Conservation (phyloP, 2,888 invertebrate species). For the Epirrita christyi region DNA sequence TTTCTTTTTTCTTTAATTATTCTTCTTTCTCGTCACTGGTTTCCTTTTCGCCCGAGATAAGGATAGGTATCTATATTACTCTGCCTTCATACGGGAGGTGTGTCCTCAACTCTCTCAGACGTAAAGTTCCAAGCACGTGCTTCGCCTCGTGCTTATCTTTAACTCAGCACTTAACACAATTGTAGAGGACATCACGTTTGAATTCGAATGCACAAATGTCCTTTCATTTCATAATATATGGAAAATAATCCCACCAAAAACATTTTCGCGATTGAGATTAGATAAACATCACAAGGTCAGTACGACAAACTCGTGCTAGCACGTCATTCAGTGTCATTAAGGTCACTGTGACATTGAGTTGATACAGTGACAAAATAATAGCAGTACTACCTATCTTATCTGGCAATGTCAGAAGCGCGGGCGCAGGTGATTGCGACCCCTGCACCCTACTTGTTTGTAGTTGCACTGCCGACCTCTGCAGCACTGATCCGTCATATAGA, state of each 20-base stretch:
- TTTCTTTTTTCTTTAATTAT: no score
- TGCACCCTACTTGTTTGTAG: slow-evolving; percentile 50
- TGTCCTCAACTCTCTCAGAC: neutral
- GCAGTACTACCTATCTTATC: slow-evolving; percentile 71
- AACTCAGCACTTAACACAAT: slow-evolving; percentile 6
- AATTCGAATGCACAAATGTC: slow-evolving; percentile 9
- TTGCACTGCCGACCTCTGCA: slow-evolving; percentile 11
- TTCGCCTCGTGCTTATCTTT: slow-evolving; percentile 6
- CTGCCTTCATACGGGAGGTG: neutral
- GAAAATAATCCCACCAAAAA: slow-evolving; percentile 55
- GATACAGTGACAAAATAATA: slow-evolving; percentile 82
- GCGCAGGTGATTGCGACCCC: slow-evolving; percentile 79
- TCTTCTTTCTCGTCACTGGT: no score
- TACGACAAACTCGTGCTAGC: slow-evolving; percentile 65
- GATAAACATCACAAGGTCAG: slow-evolving; percentile 82
- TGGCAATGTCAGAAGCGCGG: slow-evolving; percentile 79
- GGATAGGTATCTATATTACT: no score
- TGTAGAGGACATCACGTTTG: slow-evolving; percentile 13
- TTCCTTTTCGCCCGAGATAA: no score
- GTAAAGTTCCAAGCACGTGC: slow-evolving; percentile 10
- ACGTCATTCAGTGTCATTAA: slow-evolving; percentile 82
- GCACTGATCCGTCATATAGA: neutral
- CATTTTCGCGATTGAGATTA: slow-evolving; percentile 80
- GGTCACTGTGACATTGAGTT: slow-evolving; percentile 83
- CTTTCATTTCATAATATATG: slow-evolving; percentile 37